Evolutionary conservation across 1,140 invertebrate genomes (phyloP).

Genomic region (Lethocerus indicus): DNA sequence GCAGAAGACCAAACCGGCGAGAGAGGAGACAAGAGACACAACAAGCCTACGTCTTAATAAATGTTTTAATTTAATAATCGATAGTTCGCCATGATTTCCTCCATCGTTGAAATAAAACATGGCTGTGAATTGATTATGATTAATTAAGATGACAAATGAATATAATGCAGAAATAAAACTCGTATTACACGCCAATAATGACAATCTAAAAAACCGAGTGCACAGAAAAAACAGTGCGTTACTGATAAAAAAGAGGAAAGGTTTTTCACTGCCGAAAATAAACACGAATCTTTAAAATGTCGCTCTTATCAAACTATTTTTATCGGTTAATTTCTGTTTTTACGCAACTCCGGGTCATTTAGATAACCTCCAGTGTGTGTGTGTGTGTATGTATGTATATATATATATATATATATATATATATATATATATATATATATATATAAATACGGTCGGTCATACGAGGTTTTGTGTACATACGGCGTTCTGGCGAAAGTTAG

Average conservation of each 20-base stretch:
- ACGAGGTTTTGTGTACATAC: neutral
- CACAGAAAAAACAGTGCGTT: neutral
- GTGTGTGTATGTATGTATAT: neutral
- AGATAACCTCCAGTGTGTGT: neutral
- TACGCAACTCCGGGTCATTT: neutral
- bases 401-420: neutral
- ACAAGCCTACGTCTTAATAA: too few relatives aligned
- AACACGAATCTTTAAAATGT: neutral
- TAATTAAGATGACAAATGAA: too few relatives aligned
- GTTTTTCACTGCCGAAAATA: neutral
- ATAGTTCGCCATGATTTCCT: too few relatives aligned
- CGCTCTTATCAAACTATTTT: neutral
- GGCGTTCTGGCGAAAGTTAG: neutral
- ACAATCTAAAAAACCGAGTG: neutral
- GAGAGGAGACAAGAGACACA: too few relatives aligned
- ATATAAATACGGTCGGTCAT: neutral
- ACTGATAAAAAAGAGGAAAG: slow-evolving; percentile 20
- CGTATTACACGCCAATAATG: too few relatives aligned
- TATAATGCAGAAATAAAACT: too few relatives aligned
- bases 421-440: neutral
- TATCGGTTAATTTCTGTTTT: neutral
- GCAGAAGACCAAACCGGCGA: too few relatives aligned
- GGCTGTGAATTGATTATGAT: too few relatives aligned
- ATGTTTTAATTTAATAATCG: too few relatives aligned
- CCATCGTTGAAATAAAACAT: too few relatives aligned